Evolutionary conservation across 2,888 invertebrate species (phyloP).

Genomic region (Buathra laborator): DNA sequence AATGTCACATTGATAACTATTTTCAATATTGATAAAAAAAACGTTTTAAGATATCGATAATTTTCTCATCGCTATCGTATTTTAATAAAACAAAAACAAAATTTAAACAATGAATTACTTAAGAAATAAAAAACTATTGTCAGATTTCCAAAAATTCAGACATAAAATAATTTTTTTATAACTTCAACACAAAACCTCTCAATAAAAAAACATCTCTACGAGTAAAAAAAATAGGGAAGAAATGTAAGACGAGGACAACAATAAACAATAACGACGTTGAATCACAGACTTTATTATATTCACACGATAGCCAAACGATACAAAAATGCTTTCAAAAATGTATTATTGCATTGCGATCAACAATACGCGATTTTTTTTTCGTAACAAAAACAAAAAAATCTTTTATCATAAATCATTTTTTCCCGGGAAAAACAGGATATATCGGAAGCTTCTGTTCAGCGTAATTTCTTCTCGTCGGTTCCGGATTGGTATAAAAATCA

Average conservation of each 20-base stretch:
- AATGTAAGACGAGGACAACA: neutral
- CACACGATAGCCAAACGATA: neutral
- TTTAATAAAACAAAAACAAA: too few relatives aligned
- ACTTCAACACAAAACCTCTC: too few relatives aligned
- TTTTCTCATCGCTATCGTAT: too few relatives aligned
- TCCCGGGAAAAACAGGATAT: constrained; percentile 78
- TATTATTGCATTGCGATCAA: too few relatives aligned
- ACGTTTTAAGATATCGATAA: too few relatives aligned
- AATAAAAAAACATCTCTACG: neutral
- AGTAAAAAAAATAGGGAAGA: neutral
- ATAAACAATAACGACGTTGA: too few relatives aligned
- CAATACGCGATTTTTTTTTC: neutral
- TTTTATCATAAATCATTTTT: constrained; percentile 60
- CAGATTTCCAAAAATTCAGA: too few relatives aligned
- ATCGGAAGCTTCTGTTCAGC: constrained; percentile 50
- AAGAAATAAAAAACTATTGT: too few relatives aligned
- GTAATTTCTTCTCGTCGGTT: constrained; percentile 49
- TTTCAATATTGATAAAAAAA: neutral
- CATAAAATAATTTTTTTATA: too few relatives aligned
- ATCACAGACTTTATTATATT: constrained; percentile 21
- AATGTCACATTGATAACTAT: neutral
- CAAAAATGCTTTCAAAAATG: neutral
- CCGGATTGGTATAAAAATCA: neutral
- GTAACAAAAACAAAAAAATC: neutral
- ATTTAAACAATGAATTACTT: too few relatives aligned